phyloP scores from a whole-genome alignment of 2,797 vertebrate genomes.

The Coendou prehensilis region DNA sequence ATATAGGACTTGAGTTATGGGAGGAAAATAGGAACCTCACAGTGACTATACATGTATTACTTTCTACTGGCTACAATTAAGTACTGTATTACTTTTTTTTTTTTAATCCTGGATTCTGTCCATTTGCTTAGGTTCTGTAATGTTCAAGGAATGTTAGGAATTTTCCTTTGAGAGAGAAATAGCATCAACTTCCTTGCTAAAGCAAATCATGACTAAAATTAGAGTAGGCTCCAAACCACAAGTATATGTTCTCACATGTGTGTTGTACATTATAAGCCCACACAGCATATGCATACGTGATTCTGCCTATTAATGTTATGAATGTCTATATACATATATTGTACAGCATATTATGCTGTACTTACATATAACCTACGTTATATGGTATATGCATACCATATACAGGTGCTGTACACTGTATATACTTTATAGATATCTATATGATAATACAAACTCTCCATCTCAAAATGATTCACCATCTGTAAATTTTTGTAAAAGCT shows the following conservation, averaged over 20 bases:
- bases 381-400: neutral
- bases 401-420: neutral
- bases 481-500: conserved; percentile 64
- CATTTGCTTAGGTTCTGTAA: conserved; percentile 44
- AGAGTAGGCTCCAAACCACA: conserved; percentile 45
- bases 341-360: too few species aligned
- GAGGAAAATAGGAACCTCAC: conserved; percentile 13
- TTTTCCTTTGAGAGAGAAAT: conserved; percentile 58
- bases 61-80: neutral
- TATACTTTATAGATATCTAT: neutral
- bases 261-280: neutral
- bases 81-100: neutral
- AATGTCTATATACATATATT: neutral
- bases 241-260: neutral
- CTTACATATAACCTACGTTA: neutral
- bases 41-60: neutral
- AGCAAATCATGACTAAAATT: conserved; percentile 41
- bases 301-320: neutral
- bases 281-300: neutral
- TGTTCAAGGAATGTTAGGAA: conserved; percentile 39
- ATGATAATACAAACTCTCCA: neutral
- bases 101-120: neutral
- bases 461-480: conserved; percentile 10
- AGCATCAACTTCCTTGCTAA: conserved; percentile 56
- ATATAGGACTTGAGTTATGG: conserved; percentile 10